Conservation (phyloP, 2,888 invertebrate genomes). For the Odiellus spinosus region DNA sequence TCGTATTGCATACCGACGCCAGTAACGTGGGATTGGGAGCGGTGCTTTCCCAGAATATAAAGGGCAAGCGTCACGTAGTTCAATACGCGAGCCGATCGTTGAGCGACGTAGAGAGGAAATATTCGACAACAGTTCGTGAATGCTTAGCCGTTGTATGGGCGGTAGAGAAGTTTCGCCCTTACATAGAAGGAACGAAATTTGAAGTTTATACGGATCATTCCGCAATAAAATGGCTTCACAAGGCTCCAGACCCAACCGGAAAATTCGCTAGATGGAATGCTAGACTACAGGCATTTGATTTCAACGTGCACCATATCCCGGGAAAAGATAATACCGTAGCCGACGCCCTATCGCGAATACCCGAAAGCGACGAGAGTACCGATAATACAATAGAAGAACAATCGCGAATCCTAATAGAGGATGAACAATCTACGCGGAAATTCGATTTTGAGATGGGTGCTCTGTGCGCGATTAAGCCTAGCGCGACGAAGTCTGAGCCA, state of each 20-base stretch:
- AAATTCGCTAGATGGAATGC: conserved; percentile 33
- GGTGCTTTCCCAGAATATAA: conserved; percentile 19
- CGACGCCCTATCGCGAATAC: conserved; percentile 27
- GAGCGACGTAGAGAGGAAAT: conserved; percentile 20
- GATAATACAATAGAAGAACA: too few relatives aligned
- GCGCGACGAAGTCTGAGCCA: too few relatives aligned
- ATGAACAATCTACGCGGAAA: too few relatives aligned
- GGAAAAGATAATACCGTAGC: conserved; percentile 29
- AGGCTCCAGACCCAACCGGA: conserved; percentile 29
- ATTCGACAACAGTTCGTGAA: conserved; percentile 32
- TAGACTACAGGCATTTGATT: conserved; percentile 27
- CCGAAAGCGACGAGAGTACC: conserved; percentile 2
- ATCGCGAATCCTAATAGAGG: too few relatives aligned
- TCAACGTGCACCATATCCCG: conserved; percentile 28
- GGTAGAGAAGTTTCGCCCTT: conserved; percentile 29
- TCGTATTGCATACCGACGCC: conserved; percentile 22
- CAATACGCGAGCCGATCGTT: conserved; percentile 17
- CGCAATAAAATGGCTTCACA: conserved; percentile 33
- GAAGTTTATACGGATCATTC: conserved; percentile 32
- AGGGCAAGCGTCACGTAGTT: conserved; percentile 15
- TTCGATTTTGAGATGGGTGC: too few relatives aligned
- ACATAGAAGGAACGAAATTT: conserved; percentile 28
- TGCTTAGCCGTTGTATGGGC: conserved; percentile 27
- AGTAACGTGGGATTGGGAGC: conserved; percentile 20
- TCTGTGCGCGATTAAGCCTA: too few relatives aligned